These are phyloP conservation scores for Myiozetetes cayanensis DNA, from an alignment of 2,113 vertebrate species.

Conservation along the genomic window DNA sequence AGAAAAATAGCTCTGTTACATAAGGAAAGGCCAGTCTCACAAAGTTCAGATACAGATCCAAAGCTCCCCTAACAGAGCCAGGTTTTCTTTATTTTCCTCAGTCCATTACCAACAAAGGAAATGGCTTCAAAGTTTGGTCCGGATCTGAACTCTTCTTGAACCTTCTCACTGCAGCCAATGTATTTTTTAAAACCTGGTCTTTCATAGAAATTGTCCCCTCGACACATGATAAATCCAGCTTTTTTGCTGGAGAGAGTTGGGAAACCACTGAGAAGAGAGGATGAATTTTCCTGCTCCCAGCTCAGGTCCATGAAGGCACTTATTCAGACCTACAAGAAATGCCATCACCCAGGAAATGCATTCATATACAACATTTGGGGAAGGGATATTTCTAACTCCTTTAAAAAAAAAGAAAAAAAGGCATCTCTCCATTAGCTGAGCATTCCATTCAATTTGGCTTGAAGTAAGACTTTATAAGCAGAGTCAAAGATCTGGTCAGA, in stretches of 20 bases:
- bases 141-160: conserved; percentile 48
- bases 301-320: not conserved
- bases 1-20: conserved; percentile 18
- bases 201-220: not conserved
- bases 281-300: not conserved
- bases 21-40: not conserved
- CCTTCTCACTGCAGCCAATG: conserved; percentile 1
- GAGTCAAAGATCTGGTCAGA: not conserved
- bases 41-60: conserved; percentile 13
- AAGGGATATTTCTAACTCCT: not conserved
- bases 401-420: not conserved
- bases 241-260: not conserved
- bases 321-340: not conserved
- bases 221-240: not conserved
- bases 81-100: not conserved
- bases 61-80: not conserved
- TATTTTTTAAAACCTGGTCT: not conserved
- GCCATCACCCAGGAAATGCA: not conserved
- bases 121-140: not conserved
- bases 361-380: not conserved
- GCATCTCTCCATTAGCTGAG: not conserved
- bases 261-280: not conserved
- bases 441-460: not conserved
- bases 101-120: conserved; percentile 13
- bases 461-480: not conserved